Evolutionary conservation across 2,888 invertebrate species (phyloP), one percentile per base, ranked within the genome.

Genomic region (Tenthredo amoena): DNA sequence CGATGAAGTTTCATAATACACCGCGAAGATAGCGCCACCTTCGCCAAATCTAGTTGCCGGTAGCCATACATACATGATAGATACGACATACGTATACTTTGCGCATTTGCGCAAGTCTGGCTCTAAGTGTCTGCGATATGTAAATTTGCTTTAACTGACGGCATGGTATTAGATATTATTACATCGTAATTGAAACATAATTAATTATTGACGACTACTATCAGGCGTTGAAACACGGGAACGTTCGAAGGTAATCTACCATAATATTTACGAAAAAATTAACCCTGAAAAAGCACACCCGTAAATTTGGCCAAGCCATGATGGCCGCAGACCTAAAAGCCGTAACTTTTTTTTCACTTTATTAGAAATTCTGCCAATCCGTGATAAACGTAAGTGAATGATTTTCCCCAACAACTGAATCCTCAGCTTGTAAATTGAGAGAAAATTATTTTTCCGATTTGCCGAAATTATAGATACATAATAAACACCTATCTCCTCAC

Each of bases 231-330:
- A 37, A n/a, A n/a, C 21, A 40, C 21, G 10, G 18, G 9, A 40
- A 21, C n/a, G n/a, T 18, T 3, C 4, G 40, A 62, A 81, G 37
- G 58, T 58, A 81, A 77, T 31, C 10, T 40, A 62, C 37, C 26
- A 62, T 0, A 40, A 31, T 81, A 37, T 0, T 62, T 4, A 21
- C 21, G 9, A 12, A n/a, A 81, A 40, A 58, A 55, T 55, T 21
- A 58, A 81, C 40, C 62, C 40, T 10, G 81, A 40, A 81, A 37
- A 40, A 40, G n/a, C 37, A 40, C 31, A 55, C 55, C n/a, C 34
- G 77, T 77, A 34, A 77, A 77, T 55, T 77, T 81, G 21, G 71
- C 50, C 68, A 83, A 83, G 83, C 83, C 83, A 83, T 83, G 62
- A 83, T 83, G 83, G 83, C 83, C 83, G 83, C 83, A 71, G 0